Base-by-base conservation (phyloP, 2,888 invertebrate genomes). In the Pseudococcus jackbeardsleyi region DNA sequence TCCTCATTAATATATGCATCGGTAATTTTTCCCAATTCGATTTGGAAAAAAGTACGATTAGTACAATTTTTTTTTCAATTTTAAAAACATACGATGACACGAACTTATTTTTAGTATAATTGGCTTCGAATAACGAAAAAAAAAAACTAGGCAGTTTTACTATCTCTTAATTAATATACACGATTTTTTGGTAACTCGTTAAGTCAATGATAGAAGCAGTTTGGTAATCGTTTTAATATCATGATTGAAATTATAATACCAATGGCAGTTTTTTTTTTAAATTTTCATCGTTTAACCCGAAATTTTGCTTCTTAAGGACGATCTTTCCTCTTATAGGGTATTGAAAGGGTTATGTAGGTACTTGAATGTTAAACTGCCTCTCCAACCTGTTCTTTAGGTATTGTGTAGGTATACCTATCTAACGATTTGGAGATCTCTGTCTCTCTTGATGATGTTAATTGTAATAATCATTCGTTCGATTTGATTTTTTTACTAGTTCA, bases 111-210 rank as follows among this genome's bases (percentile, higher is more conserved):
- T 82, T 46, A 82, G 46, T 82, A 82, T 82, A 82, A 82, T 82
- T 82, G 79, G 79, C 79, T 46, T 82, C 79, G 46, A 82, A 82
- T 82, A 82, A 82, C 79, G 79, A 82, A 46, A 72, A 79, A 77
- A 77, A 42, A 72, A 82, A 82, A 82, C 79, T 82, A 82, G 79
- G 79, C 79, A 82, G 79, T 82, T 79, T 79, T 82, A 82, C 79
- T 82, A 82, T 82, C 15, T 79, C 72, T 82, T 42, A 82, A 42
- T 82, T 46, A 19, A 42, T 82, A 46, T 82, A 82, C 46, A 82
- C 79, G 79, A 82, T 82, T 82, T 79, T 72, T 46, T 82, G 79
- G 79, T 82, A 82, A 82, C 79, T 82, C 9, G n/a, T 46, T 11
- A 82, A 82, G 46, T 82, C 79, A 19, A 46, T 46, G 46, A 46